Evolutionary conservation across 2,888 invertebrate species (phyloP).

Genomic region (Epinotia demarniana): DNA sequence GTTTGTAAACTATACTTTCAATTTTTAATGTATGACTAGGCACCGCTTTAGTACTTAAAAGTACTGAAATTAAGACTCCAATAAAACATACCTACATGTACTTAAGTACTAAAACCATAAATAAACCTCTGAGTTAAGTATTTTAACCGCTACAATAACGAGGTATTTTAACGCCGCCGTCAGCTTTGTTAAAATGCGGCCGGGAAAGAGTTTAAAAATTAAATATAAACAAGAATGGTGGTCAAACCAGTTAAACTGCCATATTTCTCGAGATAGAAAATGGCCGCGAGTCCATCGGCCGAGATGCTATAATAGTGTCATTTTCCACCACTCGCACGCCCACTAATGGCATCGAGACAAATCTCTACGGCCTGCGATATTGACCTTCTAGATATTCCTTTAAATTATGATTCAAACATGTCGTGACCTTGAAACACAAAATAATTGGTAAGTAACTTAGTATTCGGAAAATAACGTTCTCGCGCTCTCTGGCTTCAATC

Average conservation of each 20-base stretch:
- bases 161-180: slow-evolving; percentile 17
- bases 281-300: slow-evolving; percentile 41
- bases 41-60: too few relatives aligned
- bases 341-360: slow-evolving; percentile 37
- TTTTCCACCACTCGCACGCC: slow-evolving; percentile 42
- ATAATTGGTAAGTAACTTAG: not conserved
- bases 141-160: slow-evolving; percentile 9
- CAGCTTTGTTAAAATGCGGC: slow-evolving; percentile 25
- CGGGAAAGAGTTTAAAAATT: slow-evolving; percentile 42
- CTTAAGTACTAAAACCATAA: not conserved
- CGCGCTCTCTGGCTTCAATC: too few relatives aligned
- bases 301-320: slow-evolving; percentile 44
- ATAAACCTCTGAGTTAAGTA: not conserved
- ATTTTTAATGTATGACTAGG: not conserved
- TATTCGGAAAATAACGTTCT: not conserved
- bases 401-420: not conserved
- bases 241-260: slow-evolving; percentile 46
- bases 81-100: not conserved
- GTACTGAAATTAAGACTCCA: not conserved
- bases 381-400: slow-evolving; percentile 27
- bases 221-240: slow-evolving; percentile 43
- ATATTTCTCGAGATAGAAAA: slow-evolving; percentile 45
- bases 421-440: not conserved
- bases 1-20: not conserved
- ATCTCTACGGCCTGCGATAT: slow-evolving; percentile 31